Evolutionary conservation across 2,888 invertebrate genomes (phyloP).

Genomic region (Hemistola chrysoprasaria): DNA sequence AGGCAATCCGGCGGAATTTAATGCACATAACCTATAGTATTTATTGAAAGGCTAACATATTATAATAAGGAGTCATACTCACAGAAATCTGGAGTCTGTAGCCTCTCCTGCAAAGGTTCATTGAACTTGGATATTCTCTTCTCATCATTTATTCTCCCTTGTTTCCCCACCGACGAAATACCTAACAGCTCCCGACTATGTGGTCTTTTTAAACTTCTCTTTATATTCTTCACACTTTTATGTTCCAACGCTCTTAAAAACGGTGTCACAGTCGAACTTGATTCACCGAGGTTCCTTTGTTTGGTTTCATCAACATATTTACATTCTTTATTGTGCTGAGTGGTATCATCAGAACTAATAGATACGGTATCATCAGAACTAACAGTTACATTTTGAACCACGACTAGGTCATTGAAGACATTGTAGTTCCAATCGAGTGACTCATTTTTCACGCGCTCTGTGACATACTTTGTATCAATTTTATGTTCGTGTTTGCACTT

Average conservation of each 20-base stretch:
- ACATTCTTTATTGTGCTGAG: no score
- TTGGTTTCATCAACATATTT: constrained; percentile 26
- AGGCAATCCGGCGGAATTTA: no score
- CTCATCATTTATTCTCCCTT: constrained; percentile 38
- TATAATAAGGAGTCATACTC: constrained; percentile 33
- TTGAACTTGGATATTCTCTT: constrained; percentile 47
- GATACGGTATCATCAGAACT: constrained; percentile 50
- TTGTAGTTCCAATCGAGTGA: constrained; percentile 47
- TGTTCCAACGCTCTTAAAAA: constrained; percentile 39
- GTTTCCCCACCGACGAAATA: constrained; percentile 41
- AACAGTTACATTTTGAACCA: constrained; percentile 31
- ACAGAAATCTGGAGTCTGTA: constrained; percentile 51
- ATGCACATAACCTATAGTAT: no score
- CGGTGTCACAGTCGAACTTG: constrained; percentile 43
- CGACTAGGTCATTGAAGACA: constrained; percentile 48
- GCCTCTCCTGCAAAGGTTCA: constrained; percentile 37
- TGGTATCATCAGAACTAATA: no score
- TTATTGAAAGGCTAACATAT: no score
- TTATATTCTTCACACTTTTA: constrained; percentile 56
- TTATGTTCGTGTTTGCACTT: constrained; percentile 23
- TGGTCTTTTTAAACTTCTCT: constrained; percentile 64
- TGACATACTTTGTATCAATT: constrained; percentile 48
- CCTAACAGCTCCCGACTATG: constrained; percentile 66
- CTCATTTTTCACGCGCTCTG: constrained; percentile 40
- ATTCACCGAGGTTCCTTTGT: constrained; percentile 29